phyloP scores from a whole-genome alignment of 2,797 vertebrate genomes.

The Tolypeutes matacus region DNA sequence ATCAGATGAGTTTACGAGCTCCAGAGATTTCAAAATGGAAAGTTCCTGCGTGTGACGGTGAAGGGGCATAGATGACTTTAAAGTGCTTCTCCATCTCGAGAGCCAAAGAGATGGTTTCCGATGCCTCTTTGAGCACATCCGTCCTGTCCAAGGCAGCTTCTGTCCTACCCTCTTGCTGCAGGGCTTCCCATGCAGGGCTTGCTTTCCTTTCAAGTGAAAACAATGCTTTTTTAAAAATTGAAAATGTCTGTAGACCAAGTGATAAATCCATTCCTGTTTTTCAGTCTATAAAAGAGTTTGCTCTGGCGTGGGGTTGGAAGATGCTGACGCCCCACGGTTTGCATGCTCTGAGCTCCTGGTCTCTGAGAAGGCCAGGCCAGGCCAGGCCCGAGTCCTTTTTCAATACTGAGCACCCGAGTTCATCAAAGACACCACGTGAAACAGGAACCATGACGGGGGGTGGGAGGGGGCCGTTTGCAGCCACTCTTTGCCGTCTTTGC shows the following conservation, averaged over 20 bases:
- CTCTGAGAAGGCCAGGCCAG: background rate
- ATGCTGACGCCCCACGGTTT: accelerated
- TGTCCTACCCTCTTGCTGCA: no score
- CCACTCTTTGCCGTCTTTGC: accelerated
- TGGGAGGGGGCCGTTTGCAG: background rate
- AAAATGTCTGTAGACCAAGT: accelerated
- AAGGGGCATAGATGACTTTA: background rate
- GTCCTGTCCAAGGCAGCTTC: accelerated
- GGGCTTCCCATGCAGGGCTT: accelerated
- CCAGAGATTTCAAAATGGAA: constrained; percentile 74
- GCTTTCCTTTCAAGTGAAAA: background rate
- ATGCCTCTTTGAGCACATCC: accelerated
- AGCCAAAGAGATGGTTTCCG: accelerated
- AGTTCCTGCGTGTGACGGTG: background rate
- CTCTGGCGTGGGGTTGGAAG: accelerated
- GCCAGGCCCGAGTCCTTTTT: background rate
- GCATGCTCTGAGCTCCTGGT: no score
- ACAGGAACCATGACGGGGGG: accelerated
- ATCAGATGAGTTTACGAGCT: constrained; percentile 68
- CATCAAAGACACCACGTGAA: accelerated
- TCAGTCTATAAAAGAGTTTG: accelerated
- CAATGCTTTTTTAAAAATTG: background rate
- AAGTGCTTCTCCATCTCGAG: accelerated
- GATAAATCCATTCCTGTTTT: background rate
- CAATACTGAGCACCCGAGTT: background rate